A percentile compares a stretch with the other conserved stretches of the same genome.
Evolutionary conservation across 2,888 invertebrate genomes (phyloP).

Genomic region (Pycnomerus fuliginosus): DNA sequence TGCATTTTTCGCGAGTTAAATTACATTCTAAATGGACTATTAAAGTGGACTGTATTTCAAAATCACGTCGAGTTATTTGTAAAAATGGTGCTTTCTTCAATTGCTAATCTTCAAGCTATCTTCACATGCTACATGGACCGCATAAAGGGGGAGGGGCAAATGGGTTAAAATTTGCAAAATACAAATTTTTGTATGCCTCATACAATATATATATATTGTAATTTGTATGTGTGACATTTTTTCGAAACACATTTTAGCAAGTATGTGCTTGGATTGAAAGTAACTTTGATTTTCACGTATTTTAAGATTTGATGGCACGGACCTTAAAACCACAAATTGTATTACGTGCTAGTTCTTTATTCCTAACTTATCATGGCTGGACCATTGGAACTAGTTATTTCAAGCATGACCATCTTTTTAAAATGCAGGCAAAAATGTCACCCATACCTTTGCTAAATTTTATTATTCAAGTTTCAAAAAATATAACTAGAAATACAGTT

Average conservation of each 20-base stretch:
- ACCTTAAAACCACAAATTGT: constrained; percentile 1
- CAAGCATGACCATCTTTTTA: constrained; percentile 23
- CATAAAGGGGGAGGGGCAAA: constrained; percentile 53
- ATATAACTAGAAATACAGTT: constrained; percentile 31
- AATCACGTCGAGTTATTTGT: constrained; percentile 44
- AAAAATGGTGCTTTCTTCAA: constrained; percentile 54
- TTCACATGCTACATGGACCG: constrained; percentile 55
- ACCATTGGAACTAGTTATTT: constrained; percentile 28
- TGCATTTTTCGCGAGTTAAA: constrained; percentile 39
- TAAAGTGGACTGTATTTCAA: constrained; percentile 42
- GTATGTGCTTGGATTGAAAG: constrained; percentile 18
- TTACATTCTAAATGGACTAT: constrained; percentile 39
- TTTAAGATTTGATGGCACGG: constrained; percentile 34
- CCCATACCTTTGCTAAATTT: constrained; percentile 33
- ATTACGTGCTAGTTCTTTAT: constrained; percentile 5
- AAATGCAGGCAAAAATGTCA: constrained; percentile 46
- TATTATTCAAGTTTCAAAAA: constrained; percentile 30
- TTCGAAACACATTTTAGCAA: too few relatives aligned
- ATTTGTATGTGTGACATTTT: constrained; percentile 53
- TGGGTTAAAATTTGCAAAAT: constrained; percentile 47
- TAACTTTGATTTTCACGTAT: constrained; percentile 27
- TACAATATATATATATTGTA: constrained; percentile 46
- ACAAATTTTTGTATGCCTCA: constrained; percentile 53
- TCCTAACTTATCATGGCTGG: constrained; percentile 32
- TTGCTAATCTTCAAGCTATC: constrained; percentile 54